Evolutionary conservation across 2,888 invertebrate genomes (phyloP).

Genomic region (Omphaloscelis lunosa): DNA sequence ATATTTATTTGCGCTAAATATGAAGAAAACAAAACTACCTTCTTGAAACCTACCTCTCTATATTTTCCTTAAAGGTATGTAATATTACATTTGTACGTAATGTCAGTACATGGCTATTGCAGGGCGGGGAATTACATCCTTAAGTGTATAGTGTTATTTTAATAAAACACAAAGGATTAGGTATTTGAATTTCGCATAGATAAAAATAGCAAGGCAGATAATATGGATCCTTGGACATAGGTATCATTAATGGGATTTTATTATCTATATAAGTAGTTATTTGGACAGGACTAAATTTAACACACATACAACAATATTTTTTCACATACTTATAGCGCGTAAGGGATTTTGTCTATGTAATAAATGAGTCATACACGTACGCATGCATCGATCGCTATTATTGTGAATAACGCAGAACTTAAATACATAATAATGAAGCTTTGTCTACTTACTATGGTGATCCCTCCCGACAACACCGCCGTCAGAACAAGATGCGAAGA

Average conservation of each 20-base stretch:
- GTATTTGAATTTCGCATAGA: constrained; percentile 42
- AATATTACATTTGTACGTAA: background rate
- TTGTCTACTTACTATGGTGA: constrained; percentile 78
- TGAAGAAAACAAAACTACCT: background rate
- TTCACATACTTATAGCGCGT: background rate
- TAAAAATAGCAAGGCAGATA: constrained; percentile 41
- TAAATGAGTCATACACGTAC: constrained; percentile 43
- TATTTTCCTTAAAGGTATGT: background rate
- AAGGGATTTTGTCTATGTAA: constrained; percentile 9
- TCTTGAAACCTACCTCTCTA: too few species aligned
- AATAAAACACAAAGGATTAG: background rate
- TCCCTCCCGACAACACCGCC: constrained; percentile 72
- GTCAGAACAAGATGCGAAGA: constrained; percentile 72
- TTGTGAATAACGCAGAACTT: constrained; percentile 4
- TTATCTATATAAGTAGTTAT: background rate
- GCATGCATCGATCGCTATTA: constrained; percentile 35
- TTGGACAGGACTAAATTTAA: background rate
- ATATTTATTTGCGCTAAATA: background rate
- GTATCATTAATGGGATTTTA: background rate
- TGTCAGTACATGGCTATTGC: background rate
- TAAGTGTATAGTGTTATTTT: background rate
- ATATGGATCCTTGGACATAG: background rate
- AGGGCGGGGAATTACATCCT: background rate
- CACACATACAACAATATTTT: constrained; percentile 7
- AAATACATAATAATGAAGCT: constrained; percentile 9